Evolutionary conservation across 2,113 vertebrate genomes (phyloP), one percentile per base, ranked within the genome.

Genomic region (Corvus hawaiiensis): DNA sequence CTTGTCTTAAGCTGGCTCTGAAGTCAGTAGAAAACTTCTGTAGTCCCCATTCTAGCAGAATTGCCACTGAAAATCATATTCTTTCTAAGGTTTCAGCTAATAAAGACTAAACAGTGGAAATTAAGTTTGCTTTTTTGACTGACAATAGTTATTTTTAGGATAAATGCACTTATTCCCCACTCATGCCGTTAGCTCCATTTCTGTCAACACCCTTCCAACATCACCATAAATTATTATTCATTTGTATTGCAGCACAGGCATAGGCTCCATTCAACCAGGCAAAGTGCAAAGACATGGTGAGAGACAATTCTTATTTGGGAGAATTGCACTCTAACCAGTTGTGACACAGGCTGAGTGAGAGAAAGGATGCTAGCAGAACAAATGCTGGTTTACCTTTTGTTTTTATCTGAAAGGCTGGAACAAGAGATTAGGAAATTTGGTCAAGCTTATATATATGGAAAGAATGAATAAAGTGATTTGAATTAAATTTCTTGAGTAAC

Each of bases 121-220:
- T 61, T 18, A 82, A 64, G 37, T 72, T 87, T 72, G 41, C 11
- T 61, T 68, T 79, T 92, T 88, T 78, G 83, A 77, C 35, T 71
- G 90, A 81, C 76, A 95, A 46, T 71, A 78, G 79, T 72, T 96
- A 93, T 90, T 95, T 91, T 90, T 87, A 87, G 52, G 54, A 43
- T 58, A 72, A 87, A 80, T 61, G 56, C 44, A 56, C 56, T 74
- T 89, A 90, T 84, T 95, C 55, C 56, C 56, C 1, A 1, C 77
- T 75, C 79, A 76, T 61, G 83, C 64, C 0, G 6, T 72, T 81
- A 88, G 82, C 79, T 86, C 68, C 16, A 4, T 94, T 92, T 91
- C 95, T 87, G 79, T 81, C 90, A 94, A 86, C 79, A 88, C 64
- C 66, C 39, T 89, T 92, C 61, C 69, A 94, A 72, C 44, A 82